Evolutionary conservation across 2,888 invertebrate species (phyloP), one percentile per base, ranked within the genome.

Genomic region (Xylota segnis): DNA sequence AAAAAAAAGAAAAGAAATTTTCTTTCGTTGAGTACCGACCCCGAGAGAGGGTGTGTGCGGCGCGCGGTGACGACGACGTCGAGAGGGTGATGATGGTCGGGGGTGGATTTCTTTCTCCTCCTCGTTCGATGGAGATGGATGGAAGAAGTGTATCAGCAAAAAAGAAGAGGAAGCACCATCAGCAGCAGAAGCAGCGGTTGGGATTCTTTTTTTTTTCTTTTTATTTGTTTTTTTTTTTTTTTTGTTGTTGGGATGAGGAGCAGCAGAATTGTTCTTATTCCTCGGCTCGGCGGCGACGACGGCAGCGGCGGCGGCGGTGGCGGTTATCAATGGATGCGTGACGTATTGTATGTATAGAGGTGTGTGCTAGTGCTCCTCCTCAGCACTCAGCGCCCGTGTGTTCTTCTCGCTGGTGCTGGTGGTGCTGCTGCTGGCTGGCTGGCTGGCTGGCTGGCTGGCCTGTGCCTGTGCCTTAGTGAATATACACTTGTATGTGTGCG

Each of bases 241-340:
- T n/a, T n/a, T n/a, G n/a, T n/a, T n/a, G n/a, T n/a, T 32, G 50
- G 74, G 78, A 72, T 61, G 66, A 74, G 66, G 68, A 74, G 76
- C 58, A 63, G 70, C n/a, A 79, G 65, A 74, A 70, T 45, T 27
- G 63, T 47, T 72, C 54, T 70, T n/a, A 6, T 40, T 68, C 65
- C 61, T 59, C 16, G 37, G 29, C 37, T 40, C 72, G 61, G 63
- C 37, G 16, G 7, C 68, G 68, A 37, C 37, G 56, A 6, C 34
- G 34, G 12, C 68, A 61, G 54, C 40, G 58, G 43, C 43, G 32
- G 34, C 34, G 59, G 72, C 16, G 29, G 58, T 50, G 65, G 87
- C 81, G 74, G 87, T 88, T 89, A 89, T 89, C 88, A 89, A 89
- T 89, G 88, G 83, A 87, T 88, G 87, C 83, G 88, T 88, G 84